Evolutionary conservation across 2,888 invertebrate species (phyloP), one percentile per base, ranked within the genome.

Genomic region (Drosophila anomalata): DNA sequence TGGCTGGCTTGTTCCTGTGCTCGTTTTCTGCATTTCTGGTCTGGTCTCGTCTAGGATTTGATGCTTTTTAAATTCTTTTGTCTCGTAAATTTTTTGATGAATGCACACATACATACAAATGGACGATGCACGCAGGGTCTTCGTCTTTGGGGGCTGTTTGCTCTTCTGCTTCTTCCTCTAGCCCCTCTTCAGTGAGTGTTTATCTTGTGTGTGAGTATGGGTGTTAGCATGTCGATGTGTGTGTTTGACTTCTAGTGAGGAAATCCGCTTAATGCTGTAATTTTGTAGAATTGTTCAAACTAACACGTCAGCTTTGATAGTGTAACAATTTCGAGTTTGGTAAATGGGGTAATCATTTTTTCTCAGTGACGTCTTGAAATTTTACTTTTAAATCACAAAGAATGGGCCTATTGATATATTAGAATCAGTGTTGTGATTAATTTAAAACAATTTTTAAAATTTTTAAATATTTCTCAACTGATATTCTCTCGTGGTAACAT

Each of bases 201-300:
- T 73, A 56, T 56, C 59, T 53, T 51, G 42, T 20, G 26, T 52
- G 67, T 54, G 55, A 26, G 62, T 59, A 26, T 62, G 47, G 58
- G 58, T 63, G 44, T 9, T 11, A 20, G 47, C 33, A 46, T 55
- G 48, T 51, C 24, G 31, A 54, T 50, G 41, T 51, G 54, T 77
- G 52, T 84, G 77, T 81, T 85, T 86, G 84, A 83, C 87, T 87
- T 79, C 77, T 75, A 76, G 75, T 79, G 73, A 67, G 72, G 58
- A 88, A 88, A 85, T 78, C 87, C 87, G 87, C 78, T 87, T 88
- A 77, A 87, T 85, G 76, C 86, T 87, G 83, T 85, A 82, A 87
- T 82, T 77, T 79, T 73, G 56, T 56, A 76, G 71, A 73, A 62
- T 61, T 72, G 53, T 60, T 63, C 50, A 60, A 69, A 63, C 65